These are phyloP conservation scores for Uloborus plumipes DNA, from an alignment of 2,888 invertebrate species.

Conservation along the genomic window DNA sequence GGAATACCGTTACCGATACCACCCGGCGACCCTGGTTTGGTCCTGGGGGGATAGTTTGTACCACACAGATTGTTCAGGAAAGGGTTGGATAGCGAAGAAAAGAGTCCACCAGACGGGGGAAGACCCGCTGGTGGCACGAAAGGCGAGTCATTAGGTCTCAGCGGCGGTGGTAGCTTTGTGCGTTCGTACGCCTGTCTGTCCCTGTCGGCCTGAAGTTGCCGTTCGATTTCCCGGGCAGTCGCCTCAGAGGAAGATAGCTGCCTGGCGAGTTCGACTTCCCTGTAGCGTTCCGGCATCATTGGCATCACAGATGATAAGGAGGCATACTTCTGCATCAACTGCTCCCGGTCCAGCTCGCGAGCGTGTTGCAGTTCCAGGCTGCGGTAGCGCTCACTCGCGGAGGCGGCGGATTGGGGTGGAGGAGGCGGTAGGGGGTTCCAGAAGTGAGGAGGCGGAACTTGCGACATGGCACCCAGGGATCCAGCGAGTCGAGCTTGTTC, in stretches of 20 bases:
- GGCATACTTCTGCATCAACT: conserved; percentile 62
- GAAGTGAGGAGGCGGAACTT: conserved; percentile 49
- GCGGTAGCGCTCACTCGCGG: conserved; percentile 37
- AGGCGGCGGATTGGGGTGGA: conserved; percentile 1
- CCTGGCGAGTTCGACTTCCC: conserved; percentile 53
- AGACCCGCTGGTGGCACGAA: conserved; percentile 36
- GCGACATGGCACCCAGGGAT: conserved; percentile 42
- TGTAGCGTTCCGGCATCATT: conserved; percentile 39
- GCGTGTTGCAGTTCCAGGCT: conserved; percentile 49
- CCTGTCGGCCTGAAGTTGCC: conserved; percentile 50
- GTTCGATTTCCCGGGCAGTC: conserved; percentile 42
- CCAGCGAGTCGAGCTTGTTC: conserved; percentile 51
- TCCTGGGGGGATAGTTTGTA: conserved; percentile 26
- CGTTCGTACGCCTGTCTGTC: conserved; percentile 49
- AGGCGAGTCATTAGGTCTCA: conserved; percentile 49
- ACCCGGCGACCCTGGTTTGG: conserved; percentile 25
- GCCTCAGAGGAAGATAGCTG: conserved; percentile 47
- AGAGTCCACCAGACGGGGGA: conserved; percentile 32
- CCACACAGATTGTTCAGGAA: conserved; percentile 53
- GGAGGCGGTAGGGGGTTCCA: conserved; percentile 28
- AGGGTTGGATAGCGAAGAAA: conserved; percentile 40
- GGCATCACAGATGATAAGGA: conserved; percentile 51
- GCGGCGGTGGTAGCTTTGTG: conserved; percentile 30
- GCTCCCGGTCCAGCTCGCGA: conserved; percentile 55
- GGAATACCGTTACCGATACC: conserved; percentile 40